phyloP scores from a whole-genome alignment of 1,140 invertebrate genomes.

The Whitmania pigra region DNA sequence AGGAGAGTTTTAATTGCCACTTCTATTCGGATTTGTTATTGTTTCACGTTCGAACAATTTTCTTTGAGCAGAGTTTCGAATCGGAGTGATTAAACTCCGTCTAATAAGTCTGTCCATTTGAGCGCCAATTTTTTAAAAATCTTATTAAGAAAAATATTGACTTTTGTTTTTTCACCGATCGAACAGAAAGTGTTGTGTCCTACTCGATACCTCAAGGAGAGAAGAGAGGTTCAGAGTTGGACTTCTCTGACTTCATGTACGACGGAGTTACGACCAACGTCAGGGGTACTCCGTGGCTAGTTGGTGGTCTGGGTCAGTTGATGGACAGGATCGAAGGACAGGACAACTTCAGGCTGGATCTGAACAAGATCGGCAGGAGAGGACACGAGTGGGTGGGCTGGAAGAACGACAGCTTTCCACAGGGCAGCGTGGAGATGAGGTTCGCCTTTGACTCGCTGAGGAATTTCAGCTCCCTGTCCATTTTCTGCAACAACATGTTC shows the following conservation, averaged over 20 bases:
- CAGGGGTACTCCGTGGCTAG: constrained; percentile 58
- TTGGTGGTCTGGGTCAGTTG: constrained; percentile 73
- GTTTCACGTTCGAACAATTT: too few species aligned
- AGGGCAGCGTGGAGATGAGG: constrained; percentile 44
- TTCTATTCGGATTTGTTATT: too few species aligned
- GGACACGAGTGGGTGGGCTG: constrained; percentile 58
- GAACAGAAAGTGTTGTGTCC: constrained; percentile 59
- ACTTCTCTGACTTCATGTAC: constrained; percentile 79
- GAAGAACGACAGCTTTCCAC: constrained; percentile 79
- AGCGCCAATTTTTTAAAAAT: too few species aligned
- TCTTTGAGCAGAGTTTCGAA: too few species aligned
- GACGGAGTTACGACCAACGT: constrained; percentile 54
- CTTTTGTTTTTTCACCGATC: constrained; percentile 27
- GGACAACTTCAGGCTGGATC: constrained; percentile 62
- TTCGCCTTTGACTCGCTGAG: constrained; percentile 76
- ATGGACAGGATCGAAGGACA: constrained; percentile 63
- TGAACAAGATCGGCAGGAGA: constrained; percentile 53
- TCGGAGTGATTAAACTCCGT: too few species aligned
- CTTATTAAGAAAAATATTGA: too few species aligned
- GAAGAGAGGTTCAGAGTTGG: constrained; percentile 56
- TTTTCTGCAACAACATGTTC: constrained; percentile 64
- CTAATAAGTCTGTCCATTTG: too few species aligned
- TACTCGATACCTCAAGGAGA: constrained; percentile 74
- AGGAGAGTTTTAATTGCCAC: too few species aligned
- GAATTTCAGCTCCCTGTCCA: constrained; percentile 71